These are phyloP conservation scores for Vicugna pacos DNA, from an alignment of 2,113 vertebrate species.

Conservation along the genomic window DNA sequence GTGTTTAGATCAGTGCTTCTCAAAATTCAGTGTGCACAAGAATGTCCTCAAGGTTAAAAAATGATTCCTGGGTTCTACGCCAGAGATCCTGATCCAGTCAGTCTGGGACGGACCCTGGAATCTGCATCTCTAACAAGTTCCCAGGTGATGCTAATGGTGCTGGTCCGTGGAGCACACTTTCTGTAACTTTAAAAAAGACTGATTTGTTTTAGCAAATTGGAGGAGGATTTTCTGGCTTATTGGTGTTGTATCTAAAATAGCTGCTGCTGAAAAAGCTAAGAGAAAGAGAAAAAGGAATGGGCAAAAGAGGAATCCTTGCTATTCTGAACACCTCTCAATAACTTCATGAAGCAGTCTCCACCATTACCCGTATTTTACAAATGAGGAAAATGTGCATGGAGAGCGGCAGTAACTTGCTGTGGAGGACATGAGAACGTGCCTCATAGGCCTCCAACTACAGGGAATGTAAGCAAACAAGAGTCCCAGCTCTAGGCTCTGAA, in stretches of 20 bases:
- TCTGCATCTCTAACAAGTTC: not conserved
- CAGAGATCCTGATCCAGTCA: not conserved
- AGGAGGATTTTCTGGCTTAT: not conserved
- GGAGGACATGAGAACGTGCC: not conserved
- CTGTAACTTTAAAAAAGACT: not conserved
- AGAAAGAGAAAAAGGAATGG: not conserved
- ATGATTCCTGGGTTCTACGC: not conserved
- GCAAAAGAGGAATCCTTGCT: not conserved
- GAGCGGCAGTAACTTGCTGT: not conserved
- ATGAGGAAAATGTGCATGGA: not conserved
- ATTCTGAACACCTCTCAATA: not conserved
- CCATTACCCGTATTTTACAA: not conserved
- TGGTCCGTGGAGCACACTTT: not conserved
- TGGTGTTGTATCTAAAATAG: not conserved
- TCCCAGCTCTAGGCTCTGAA: not conserved
- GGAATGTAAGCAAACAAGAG: not conserved
- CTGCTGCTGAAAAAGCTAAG: not conserved
- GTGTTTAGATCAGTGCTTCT: not conserved
- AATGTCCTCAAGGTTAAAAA: not conserved
- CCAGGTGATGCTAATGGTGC: not conserved
- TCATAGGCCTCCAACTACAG: not conserved
- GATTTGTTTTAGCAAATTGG: not conserved
- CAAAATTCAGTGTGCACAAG: not conserved
- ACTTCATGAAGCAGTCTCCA: not conserved
- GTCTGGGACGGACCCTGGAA: not conserved